These are phyloP conservation scores for Euglossa dilemma DNA, from an alignment of 1,140 invertebrate genomes.

Conservation along the genomic window DNA sequence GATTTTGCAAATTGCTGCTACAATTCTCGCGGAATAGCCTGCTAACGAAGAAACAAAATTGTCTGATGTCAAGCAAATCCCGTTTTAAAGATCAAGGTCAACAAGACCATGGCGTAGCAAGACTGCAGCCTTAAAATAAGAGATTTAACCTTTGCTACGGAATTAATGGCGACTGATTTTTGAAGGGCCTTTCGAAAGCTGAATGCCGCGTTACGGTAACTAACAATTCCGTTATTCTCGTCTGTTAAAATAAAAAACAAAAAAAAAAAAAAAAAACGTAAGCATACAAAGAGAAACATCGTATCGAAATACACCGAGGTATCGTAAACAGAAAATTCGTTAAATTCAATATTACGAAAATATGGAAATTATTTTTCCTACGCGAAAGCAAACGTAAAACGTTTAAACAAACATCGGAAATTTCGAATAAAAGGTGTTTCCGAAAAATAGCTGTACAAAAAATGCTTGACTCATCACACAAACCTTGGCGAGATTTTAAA, in stretches of 20 bases:
- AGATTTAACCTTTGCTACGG: neutral
- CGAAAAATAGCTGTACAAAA: neutral
- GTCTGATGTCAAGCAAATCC: neutral
- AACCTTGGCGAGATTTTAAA: no score
- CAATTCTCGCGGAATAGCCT: neutral
- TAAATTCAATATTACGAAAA: no score
- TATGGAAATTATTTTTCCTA: no score
- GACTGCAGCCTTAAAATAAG: neutral
- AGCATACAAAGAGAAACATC: no score
- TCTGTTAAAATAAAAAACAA: no score
- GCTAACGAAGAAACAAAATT: neutral
- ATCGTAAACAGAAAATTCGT: no score
- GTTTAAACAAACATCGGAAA: no score
- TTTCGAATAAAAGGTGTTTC: no score
- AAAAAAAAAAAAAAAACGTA: no score
- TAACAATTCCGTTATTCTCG: neutral
- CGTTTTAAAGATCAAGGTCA: constrained; percentile 6
- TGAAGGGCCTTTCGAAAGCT: neutral
- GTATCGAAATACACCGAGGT: no score
- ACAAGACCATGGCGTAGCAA: neutral
- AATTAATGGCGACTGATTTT: neutral
- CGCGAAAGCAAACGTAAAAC: no score
- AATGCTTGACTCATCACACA: neutral
- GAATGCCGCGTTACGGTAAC: neutral
- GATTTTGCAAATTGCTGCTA: neutral